Evolutionary conservation across 1,140 invertebrate genomes (phyloP).

Genomic region (Teleogryllus occipitalis): DNA sequence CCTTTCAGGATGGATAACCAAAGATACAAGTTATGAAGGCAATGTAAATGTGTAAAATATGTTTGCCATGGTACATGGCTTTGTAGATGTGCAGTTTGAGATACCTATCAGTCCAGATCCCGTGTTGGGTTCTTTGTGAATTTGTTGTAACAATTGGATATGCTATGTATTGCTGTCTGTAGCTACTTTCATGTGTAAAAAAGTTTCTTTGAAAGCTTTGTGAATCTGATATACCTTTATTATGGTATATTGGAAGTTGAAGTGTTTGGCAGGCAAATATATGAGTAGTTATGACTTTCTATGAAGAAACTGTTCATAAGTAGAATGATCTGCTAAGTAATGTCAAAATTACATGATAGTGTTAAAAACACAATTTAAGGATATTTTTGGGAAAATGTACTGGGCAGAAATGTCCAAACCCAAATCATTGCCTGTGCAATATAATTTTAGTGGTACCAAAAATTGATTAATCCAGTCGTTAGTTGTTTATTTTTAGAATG

Average conservation of each 20-base stretch:
- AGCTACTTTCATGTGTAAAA: neutral
- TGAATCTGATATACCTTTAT: too few relatives aligned
- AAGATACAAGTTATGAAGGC: neutral
- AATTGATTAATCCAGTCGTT: neutral
- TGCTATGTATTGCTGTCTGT: neutral
- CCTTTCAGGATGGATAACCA: neutral
- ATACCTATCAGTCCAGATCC: neutral
- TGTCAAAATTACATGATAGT: too few relatives aligned
- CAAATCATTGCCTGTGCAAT: neutral
- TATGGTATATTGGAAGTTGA: too few relatives aligned
- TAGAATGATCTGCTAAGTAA: too few relatives aligned
- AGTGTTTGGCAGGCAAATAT: too few relatives aligned
- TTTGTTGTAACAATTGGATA: neutral
- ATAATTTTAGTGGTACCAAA: neutral
- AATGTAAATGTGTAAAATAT: neutral
- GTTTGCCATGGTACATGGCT: neutral
- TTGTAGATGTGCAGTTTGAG: neutral
- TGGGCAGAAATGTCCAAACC: neutral
- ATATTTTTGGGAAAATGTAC: too few relatives aligned
- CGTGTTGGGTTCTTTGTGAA: neutral
- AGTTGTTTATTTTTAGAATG: neutral
- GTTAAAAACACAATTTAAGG: too few relatives aligned
- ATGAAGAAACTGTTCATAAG: too few relatives aligned
- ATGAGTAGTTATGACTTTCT: too few relatives aligned
- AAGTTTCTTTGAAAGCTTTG: too few relatives aligned